These are phyloP conservation scores for Aleiodes sp. DNA, from an alignment of 1,140 invertebrate genomes.

Conservation along the genomic window DNA sequence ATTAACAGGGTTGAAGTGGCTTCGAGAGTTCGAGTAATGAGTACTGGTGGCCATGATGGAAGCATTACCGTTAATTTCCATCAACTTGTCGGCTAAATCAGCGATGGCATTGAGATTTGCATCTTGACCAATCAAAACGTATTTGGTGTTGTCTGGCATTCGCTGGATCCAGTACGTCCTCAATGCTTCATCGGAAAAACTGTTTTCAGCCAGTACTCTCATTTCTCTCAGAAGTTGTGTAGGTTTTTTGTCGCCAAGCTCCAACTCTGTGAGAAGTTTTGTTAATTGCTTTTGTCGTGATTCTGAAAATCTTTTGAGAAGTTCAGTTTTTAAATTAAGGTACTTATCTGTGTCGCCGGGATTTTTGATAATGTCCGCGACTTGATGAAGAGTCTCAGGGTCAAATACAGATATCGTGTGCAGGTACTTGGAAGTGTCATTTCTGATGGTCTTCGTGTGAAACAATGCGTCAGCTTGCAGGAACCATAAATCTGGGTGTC, in stretches of 20 bases:
- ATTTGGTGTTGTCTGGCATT: not conserved
- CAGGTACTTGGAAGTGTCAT: too few relatives aligned
- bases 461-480: too few relatives aligned
- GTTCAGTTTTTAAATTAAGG: slow-evolving; percentile 17
- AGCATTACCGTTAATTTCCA: not conserved
- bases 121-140: not conserved
- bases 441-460: too few relatives aligned
- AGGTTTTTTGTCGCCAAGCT: slow-evolving; percentile 39
- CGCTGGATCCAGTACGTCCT: not conserved
- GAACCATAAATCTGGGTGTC: too few relatives aligned
- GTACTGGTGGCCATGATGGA: not conserved
- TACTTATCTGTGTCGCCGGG: slow-evolving; percentile 32
- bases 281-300: slow-evolving; percentile 20
- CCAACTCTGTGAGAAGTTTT: not conserved
- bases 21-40: not conserved
- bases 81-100: not conserved
- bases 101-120: not conserved
- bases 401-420: too few relatives aligned
- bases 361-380: slow-evolving; percentile 26
- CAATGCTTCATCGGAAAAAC: not conserved
- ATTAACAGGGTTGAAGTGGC: slow-evolving; percentile 27
- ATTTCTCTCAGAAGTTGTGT: slow-evolving; percentile 1
- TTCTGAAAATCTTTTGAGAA: slow-evolving; percentile 17
- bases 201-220: not conserved
- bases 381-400: not conserved